phyloP scores from a whole-genome alignment of 2,113 vertebrate genomes.

The Muntiacus muntjak region DNA sequence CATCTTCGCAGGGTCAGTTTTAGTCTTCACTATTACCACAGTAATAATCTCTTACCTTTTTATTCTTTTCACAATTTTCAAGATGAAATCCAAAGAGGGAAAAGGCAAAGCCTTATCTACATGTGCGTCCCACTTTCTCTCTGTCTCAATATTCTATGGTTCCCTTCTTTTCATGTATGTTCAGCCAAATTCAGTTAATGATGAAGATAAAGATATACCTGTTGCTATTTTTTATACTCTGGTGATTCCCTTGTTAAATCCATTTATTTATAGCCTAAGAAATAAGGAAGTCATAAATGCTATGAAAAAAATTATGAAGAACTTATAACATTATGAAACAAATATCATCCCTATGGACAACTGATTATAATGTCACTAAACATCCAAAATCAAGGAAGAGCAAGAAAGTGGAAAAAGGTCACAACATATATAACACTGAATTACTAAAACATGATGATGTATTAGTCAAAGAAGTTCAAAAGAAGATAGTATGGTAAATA shows the following conservation, averaged over 20 bases:
- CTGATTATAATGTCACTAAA: not conserved
- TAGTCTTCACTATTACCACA: not conserved
- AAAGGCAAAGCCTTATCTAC: not conserved
- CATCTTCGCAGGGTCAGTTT: not conserved
- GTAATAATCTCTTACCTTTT: not conserved
- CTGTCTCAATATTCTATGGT: not conserved
- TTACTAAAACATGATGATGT: not conserved
- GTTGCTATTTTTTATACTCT: not conserved
- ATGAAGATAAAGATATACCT: not conserved
- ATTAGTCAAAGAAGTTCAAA: not conserved
- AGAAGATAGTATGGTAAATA: not conserved
- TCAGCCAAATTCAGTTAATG: not conserved
- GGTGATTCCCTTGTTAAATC: not conserved
- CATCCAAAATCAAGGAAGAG: not conserved
- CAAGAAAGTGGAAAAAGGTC: not conserved
- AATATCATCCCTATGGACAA: not conserved
- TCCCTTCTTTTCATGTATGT: not conserved
- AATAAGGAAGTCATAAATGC: not conserved
- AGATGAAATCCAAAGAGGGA: not conserved
- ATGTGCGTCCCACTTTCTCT: not conserved
- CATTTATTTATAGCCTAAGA: not conserved
- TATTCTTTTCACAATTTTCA: not conserved
- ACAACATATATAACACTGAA: not conserved
- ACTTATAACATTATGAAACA: not conserved
- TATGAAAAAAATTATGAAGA: not conserved